These are phyloP conservation scores for Trachurus trachurus DNA, from an alignment of 2,797 vertebrate genomes.

Conservation along the genomic window DNA sequence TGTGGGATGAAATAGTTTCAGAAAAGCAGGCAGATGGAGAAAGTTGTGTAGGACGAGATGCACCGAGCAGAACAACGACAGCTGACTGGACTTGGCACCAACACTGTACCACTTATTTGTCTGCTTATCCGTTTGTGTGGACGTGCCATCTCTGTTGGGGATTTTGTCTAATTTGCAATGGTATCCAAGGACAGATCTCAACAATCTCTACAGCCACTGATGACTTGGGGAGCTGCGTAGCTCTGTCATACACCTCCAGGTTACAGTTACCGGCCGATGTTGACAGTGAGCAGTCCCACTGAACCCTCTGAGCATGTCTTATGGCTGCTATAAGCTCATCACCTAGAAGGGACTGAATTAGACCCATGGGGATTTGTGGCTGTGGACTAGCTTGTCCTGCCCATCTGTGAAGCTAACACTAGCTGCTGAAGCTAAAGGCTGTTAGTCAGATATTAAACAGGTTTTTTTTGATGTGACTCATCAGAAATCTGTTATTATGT, in stretches of 20 bases:
- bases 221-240: neutral
- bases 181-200: neutral
- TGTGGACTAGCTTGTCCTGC: neutral
- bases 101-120: constrained; percentile 29
- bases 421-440: neutral
- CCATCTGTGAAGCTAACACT: neutral
- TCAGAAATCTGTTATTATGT: neutral
- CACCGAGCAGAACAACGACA: constrained; percentile 54
- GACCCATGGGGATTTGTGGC: neutral
- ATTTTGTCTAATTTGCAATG: neutral
- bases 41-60: constrained; percentile 59
- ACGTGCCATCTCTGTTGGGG: neutral
- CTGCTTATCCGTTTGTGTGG: constrained; percentile 7
- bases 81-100: constrained; percentile 56
- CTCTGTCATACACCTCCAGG: too few relatives aligned
- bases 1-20: constrained; percentile 14
- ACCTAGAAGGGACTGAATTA: neutral
- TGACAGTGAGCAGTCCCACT: neutral
- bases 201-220: neutral
- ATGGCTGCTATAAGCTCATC: neutral
- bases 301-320: neutral
- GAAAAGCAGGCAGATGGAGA: constrained; percentile 62
- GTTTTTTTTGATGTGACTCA: neutral
- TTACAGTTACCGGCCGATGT: neutral
- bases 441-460: neutral